Evolutionary conservation across 1,140 invertebrate species (phyloP).

Genomic region (Pteromalus puparum): DNA sequence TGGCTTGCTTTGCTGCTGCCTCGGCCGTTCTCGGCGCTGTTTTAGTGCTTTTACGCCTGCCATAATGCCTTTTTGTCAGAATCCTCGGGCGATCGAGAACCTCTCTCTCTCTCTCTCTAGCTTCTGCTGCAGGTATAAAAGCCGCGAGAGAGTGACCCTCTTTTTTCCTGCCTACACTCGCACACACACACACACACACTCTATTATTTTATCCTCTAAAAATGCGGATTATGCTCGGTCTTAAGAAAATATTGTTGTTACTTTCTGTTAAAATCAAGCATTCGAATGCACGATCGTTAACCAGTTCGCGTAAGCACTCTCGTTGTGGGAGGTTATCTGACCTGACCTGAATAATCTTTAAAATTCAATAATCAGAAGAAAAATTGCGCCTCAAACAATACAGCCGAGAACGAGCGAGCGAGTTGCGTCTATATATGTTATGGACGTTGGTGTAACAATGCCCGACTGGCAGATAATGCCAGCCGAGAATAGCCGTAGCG

Average conservation of each 20-base stretch:
- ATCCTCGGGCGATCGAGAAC: conserved; percentile 25
- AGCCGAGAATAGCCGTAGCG: background rate
- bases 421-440: background rate
- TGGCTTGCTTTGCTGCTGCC: conserved; percentile 56
- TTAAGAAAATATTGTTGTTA: no score
- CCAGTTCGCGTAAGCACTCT: no score
- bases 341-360: background rate
- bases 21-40: conserved; percentile 55
- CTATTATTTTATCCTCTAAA: no score
- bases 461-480: background rate
- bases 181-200: no score
- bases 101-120: background rate
- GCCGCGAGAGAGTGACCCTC: conserved; percentile 57
- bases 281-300: no score
- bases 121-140: conserved; percentile 63
- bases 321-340: background rate
- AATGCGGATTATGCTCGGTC: no score
- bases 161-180: background rate
- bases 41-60: conserved; percentile 71
- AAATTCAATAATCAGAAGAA: background rate
- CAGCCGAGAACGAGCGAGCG: background rate
- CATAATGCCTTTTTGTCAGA: conserved; percentile 68
- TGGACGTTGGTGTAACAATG: background rate
- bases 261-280: no score
- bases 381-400: background rate